Evolutionary conservation across 35 echinoderm and acorn worm species (phyloP).

Genomic region (Strongylocentrotus purpuratus): DNA sequence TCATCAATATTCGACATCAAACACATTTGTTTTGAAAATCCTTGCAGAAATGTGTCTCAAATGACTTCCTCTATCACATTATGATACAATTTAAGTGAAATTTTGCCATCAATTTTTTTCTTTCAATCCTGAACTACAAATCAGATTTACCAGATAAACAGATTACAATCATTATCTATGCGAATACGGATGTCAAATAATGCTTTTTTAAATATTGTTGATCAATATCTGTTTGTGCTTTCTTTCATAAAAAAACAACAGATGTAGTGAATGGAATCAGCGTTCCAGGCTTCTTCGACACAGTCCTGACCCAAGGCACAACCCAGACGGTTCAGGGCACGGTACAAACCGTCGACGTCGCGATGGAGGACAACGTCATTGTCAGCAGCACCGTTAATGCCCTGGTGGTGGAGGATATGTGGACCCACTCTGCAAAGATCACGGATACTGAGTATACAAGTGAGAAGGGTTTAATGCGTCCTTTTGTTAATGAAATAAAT

Average conservation of each 20-base stretch:
- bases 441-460: constrained; percentile 4
- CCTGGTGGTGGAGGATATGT: constrained; percentile 4
- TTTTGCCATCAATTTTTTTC: no score
- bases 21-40: no score
- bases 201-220: no score
- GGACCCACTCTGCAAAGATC: constrained; percentile 5
- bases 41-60: no score
- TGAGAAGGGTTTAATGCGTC: background rate
- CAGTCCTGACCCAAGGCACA: constrained; percentile 8
- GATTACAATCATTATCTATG: no score
- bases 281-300: constrained; percentile 8
- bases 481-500: background rate
- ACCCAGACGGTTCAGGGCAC: background rate
- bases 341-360: background rate
- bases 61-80: no score
- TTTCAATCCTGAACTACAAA: no score
- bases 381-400: background rate
- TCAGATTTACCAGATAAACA: no score
- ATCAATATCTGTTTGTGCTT: background rate
- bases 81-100: no score
- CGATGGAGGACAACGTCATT: background rate
- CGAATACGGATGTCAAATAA: no score
- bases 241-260: background rate
- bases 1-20: no score
- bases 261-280: background rate